Percentiles rank a stretch among this genome's conserved stretches.
Evolutionary conservation across 2,888 invertebrate genomes (phyloP).

Genomic region (Norana najaformis): DNA sequence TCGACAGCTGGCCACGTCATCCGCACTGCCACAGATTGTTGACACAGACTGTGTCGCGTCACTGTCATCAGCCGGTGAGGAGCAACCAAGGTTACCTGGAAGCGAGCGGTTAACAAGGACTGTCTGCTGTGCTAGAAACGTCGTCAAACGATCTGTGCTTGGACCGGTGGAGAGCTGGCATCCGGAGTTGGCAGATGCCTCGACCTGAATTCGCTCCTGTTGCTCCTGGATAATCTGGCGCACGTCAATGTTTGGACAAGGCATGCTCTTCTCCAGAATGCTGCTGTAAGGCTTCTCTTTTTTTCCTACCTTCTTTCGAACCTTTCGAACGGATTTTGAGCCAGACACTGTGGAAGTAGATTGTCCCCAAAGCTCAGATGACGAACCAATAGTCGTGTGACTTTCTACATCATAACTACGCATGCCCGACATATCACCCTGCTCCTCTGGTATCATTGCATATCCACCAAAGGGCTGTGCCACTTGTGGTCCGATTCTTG

Average conservation of each 20-base stretch:
- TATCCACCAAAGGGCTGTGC: not conserved
- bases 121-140: slow-evolving; percentile 87
- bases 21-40: slow-evolving; percentile 23
- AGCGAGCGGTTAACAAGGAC: slow-evolving; percentile 69
- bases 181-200: not conserved
- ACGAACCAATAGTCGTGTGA: not conserved
- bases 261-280: slow-evolving; percentile 52
- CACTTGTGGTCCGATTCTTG: not conserved
- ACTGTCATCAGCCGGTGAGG: slow-evolving; percentile 29
- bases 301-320: not conserved
- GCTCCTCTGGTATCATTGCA: not conserved
- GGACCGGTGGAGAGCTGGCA: slow-evolving; percentile 63
- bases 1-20: not conserved
- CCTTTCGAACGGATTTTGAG: not conserved
- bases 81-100: not conserved
- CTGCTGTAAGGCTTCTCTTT: slow-evolving; percentile 25
- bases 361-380: not conserved
- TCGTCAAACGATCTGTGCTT: slow-evolving; percentile 88
- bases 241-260: slow-evolving; percentile 70
- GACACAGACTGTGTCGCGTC: slow-evolving; percentile 35
- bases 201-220: slow-evolving; percentile 20
- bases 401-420: not conserved
- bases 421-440: not conserved
- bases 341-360: not conserved
- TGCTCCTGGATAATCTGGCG: slow-evolving; percentile 63